Evolutionary conservation across 2,888 invertebrate genomes (phyloP), one percentile per base, ranked within the genome.

Genomic region (Camponotus fellah): DNA sequence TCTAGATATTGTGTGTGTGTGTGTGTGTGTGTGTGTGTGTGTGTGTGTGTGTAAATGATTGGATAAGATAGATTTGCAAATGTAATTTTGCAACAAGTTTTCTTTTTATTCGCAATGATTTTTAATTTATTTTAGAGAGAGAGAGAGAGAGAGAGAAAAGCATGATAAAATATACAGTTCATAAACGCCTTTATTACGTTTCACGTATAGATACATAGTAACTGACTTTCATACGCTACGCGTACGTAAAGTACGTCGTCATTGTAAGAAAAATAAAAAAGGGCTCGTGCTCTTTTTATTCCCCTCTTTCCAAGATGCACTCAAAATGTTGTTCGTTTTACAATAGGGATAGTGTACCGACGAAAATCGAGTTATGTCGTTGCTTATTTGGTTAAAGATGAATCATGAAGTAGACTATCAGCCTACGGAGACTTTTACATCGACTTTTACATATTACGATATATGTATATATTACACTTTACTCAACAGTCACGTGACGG

Each of bases 181-280:
- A 90, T 85, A 90, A 90, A 90, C 84, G 82, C 84, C 84, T 90
- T 90, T 90, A 90, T 90, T 89, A 90, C 90, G 88, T 90, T 89
- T 89, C 84, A 90, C 89, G 88, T 89, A 89, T 83, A 87, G 82
- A 88, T 89, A 87, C 77, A 86, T 81, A 80, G 75, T 88, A 85
- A 77, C 79, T 87, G 86, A 85, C 85, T 89, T 87, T 88, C 90
- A 88, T 88, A 89, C 86, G 88, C 90, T 90, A 85, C 83, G 86
- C 89, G 87, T 64, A 90, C 89, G 87, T 83, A 84, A 86, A 86
- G 75, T 89, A 89, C 87, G 83, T 89, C 89, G 86, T 90, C 83
- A 84, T 88, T 86, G 90, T 90, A 90, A 90, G 90, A 90, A 90
- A 90, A 90, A 89, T 90, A 88, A 90, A 88, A 90, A 90, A 90